Evolutionary conservation across 2,113 vertebrate species (phyloP), one percentile per base, ranked within the genome.

Genomic region (Vidua chalybeata): DNA sequence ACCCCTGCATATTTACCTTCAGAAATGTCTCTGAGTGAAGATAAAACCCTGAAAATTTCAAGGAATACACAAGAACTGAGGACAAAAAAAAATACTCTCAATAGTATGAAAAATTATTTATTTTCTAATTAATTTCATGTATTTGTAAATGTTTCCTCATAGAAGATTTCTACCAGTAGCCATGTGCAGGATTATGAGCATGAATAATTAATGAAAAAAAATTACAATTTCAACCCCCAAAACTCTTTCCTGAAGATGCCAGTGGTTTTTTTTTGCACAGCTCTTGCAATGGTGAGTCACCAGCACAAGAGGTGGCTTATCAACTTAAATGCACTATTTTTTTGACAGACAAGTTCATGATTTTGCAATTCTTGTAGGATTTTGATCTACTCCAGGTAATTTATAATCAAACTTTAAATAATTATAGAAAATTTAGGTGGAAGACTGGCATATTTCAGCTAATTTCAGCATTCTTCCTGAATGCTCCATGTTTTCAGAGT

Each of bases 131-230:
- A 31, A 75, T 79, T 87, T 59, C 16, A 33, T 16, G 13, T 26
- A 52, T 17, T 14, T 69, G n/a, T 69, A 64, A 51, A 55, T 15
- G 4, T n/a, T 56, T 85, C 41, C 26, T 84, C 56, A 52, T 13
- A 19, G 28, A 15, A 1, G 69, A 45, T 67, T 80, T 85, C 63
- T 79, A 58, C 9, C n/a, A 48, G 58, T 31, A 92, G 46, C 20
- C 37, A 82, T 86, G 45, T 33, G 26, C 39, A 0, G 0, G 51
- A 10, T 39, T 35, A 41, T 9, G 3, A 63, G 15, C 3, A 48
- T 35, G 20, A 8, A 73, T 13, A 35, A 35, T 79, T 88, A 20
- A 20, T 59, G 17, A 83, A 77, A 68, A 13, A 14, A 49, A 73
- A 45, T 82, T 26, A 54, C 31, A 52, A 13, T 78, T 82, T 64